These are phyloP conservation scores for Eudyptes chrysolophus DNA, from an alignment of 2,113 vertebrate genomes.

Conservation along the genomic window DNA sequence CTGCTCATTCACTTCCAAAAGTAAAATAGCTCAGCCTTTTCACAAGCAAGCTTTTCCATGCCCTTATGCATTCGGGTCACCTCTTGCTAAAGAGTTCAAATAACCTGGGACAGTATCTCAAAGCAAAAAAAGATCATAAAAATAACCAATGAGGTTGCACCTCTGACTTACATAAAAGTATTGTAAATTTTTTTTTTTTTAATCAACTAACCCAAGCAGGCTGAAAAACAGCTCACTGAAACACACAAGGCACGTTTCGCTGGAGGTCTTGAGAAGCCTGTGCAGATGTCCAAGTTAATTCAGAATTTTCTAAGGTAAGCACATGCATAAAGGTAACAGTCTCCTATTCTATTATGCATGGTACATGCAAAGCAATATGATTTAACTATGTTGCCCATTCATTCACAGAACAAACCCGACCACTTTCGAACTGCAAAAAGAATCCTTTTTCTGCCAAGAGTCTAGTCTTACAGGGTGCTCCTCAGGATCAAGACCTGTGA, in stretches of 20 bases:
- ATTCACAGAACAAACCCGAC: background rate
- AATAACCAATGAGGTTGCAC: background rate
- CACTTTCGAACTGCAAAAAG: background rate
- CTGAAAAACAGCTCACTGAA: background rate
- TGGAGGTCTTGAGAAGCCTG: background rate
- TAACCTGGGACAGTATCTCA: background rate
- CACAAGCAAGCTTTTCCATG: background rate
- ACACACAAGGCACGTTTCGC: accelerated
- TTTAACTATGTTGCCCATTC: background rate
- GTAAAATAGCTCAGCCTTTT: background rate
- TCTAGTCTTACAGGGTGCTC: background rate
- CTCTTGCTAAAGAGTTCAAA: background rate
- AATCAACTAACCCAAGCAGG: background rate
- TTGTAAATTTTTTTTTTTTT: background rate
- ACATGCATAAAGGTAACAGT: background rate
- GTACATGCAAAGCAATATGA: background rate
- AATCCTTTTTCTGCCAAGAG: background rate
- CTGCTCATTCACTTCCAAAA: background rate
- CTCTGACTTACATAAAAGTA: background rate
- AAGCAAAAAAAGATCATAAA: background rate
- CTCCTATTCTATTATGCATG: background rate
- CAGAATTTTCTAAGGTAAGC: background rate
- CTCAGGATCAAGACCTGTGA: background rate
- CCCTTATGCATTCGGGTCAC: background rate
- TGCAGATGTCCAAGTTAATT: background rate